Evolutionary conservation across 2,797 vertebrate species (phyloP), one percentile per base, ranked within the genome.

Genomic region (Hydrolagus colliei): DNA sequence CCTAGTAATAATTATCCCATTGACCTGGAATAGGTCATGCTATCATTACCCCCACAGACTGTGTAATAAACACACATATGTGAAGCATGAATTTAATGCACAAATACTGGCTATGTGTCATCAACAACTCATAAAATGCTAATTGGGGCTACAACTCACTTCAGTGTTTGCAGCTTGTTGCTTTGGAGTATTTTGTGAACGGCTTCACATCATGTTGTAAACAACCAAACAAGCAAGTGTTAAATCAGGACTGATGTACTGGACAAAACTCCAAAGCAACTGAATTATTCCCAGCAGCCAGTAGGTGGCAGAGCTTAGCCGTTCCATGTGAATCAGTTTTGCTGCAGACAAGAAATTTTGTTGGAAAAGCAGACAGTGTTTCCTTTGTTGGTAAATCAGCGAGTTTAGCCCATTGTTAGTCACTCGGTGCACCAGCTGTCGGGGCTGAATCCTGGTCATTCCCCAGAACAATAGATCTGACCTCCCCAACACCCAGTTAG

Each of bases 361-460:
- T 0, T 74, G 27, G 32, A 6, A 18, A 27, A 41, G 32, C 32
- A 84, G 65, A 84, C 79, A 84, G 32, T 84, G 65, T 84, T 65
- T 4, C 71, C 79, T 84, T 82, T 84, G 79, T 84, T 84, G 79
- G 41, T 84, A 84, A 71, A 13, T 35, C 65, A 71, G 16, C 32
- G 3, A 84, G 63, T 68, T 63, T 63, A 84, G 79, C 65, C 6
- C 32, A 84, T 84, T 84, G 79, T 84, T 84, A 18, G 65, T 84
- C 79, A 84, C 18, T 84, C 65, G 18, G 9, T 52, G 32, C 32
- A 84, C 65, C 79, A 84, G 65, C 79, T 84, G 79, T 84, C 16
- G 9, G 16, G 32, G 32, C 79, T 84, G 16, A 41, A 84, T 27
- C 68, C 63, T 52, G 65, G 16, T 84, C 32, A 84, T 84, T 84